Percentiles rank a stretch among this genome's conserved stretches.
Evolutionary conservation across 2,113 vertebrate species (phyloP).

Genomic region (Panthera tigris): DNA sequence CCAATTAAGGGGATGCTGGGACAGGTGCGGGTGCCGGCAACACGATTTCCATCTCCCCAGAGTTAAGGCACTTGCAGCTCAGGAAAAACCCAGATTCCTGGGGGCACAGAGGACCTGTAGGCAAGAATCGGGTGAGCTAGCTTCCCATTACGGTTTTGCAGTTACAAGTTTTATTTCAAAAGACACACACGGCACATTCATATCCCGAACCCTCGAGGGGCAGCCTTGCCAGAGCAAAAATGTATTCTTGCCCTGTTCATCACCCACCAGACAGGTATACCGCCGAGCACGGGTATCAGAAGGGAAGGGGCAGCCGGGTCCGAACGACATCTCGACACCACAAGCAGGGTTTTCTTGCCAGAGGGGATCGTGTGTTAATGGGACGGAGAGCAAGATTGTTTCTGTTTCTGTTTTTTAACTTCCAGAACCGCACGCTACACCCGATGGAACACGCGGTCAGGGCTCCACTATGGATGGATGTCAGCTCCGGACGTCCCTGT

Average conservation of each 20-base stretch:
- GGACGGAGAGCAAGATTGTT: conserved; percentile 14
- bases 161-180: conserved; percentile 67
- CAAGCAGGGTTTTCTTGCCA: conserved; percentile 45
- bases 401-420: not conserved
- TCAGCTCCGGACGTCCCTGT: not conserved
- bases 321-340: not conserved
- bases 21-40: not conserved
- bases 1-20: not conserved
- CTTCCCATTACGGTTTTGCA: not conserved
- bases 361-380: conserved; percentile 57
- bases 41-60: not conserved
- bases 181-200: not conserved
- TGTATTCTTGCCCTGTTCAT: accelerated
- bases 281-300: not conserved
- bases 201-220: not conserved
- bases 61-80: not conserved
- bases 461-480: not conserved
- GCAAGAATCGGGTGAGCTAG: not conserved
- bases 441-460: not conserved
- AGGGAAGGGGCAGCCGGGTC: not conserved
- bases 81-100: not conserved
- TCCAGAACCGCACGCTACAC: not conserved
- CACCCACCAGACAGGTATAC: not conserved
- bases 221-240: not conserved
- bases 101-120: conserved; percentile 12